Evolutionary conservation across 2,113 vertebrate genomes (phyloP), one percentile per base, ranked within the genome.

Genomic region (Ceyx melanurus): DNA sequence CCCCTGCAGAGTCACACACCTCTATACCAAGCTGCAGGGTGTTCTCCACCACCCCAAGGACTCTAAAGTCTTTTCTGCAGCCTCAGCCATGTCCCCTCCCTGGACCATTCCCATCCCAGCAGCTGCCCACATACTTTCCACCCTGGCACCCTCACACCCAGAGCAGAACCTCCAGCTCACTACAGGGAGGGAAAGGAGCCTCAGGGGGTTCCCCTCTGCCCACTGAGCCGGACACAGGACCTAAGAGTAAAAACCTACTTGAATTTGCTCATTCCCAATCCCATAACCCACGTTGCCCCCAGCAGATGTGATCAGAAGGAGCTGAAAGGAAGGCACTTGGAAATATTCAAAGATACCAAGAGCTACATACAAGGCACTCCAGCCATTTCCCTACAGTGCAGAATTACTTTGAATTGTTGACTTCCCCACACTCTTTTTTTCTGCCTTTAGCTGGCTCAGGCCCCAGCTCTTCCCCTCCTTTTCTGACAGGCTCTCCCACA

Each of bases 21-120:
- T 28, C 51, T 15, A 0, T 23, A 8, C 0, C 33, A 1, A 0
- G 40, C 70, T 9, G 37, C 45, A 0, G 1, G 45, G 28, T 1
- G 6, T 13, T 9, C 48, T 50, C 48, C 48, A 50, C 48, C 48
- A 50, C 48, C 48, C 48, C 48, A 23, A 50, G 48, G 48, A 23
- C 22, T 22, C 48, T 23, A 21, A 50, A 50, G 48, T 12, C 48
- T 50, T 22, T 50, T 50, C 48, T 50, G 48, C 48, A 50, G 22
- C 48, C 48, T 50, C 48, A 50, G 48, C 48, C 6, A 21, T 50
- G 11, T 22, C 48, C 46, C 48, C 7, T 10, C 37, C n/a, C 35
- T 4, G 0, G 5, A 1, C 60, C 3, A 29, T 60, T 57, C 43
- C 2, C 2, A 5, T 11, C 75, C 2, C 0, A 42, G 57, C 18